Evolutionary conservation across 1,140 invertebrate genomes (phyloP).

Genomic region (Calephelis virginiensis): DNA sequence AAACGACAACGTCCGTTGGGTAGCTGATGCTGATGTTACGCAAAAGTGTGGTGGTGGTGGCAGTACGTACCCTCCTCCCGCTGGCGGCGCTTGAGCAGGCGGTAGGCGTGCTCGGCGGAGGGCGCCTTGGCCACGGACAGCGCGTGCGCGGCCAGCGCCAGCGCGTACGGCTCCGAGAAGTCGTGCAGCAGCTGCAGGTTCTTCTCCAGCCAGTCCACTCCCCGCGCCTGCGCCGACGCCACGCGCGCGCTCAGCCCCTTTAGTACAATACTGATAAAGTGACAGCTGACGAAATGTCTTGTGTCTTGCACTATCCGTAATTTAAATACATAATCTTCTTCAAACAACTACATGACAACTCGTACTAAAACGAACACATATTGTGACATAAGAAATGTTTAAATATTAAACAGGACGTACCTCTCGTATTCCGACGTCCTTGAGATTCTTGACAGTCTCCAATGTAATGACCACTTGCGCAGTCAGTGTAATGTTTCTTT

Average conservation of each 20-base stretch:
- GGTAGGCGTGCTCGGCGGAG: conserved; percentile 89
- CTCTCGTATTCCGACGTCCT: conserved; percentile 84
- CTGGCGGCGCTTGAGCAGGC: conserved; percentile 83
- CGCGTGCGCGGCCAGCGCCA: conserved; percentile 93
- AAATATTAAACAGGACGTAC: conserved; percentile 29
- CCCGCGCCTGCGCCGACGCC: conserved; percentile 83
- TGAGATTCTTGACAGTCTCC: conserved; percentile 89
- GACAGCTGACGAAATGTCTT: too few species aligned
- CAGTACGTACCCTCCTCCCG: conserved; percentile 80
- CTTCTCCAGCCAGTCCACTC: conserved; percentile 89
- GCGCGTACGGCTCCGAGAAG: conserved; percentile 88
- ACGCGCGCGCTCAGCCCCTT: conserved; percentile 85
- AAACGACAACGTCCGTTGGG: too few species aligned
- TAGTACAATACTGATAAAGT: not conserved
- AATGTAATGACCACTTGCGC: conserved; percentile 93
- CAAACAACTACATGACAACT: too few species aligned
- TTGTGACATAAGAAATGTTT: not conserved
- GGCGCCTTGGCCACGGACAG: conserved; percentile 88
- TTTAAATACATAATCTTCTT: too few species aligned
- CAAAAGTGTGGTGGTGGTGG: not conserved
- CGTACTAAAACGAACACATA: too few species aligned
- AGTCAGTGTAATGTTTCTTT: conserved; percentile 91
- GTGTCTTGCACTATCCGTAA: too few species aligned
- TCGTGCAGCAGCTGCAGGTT: conserved; percentile 87
- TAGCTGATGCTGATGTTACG: too few species aligned